phyloP scores from a whole-genome alignment of 2,797 vertebrate genomes.

The Ispidina picta region DNA sequence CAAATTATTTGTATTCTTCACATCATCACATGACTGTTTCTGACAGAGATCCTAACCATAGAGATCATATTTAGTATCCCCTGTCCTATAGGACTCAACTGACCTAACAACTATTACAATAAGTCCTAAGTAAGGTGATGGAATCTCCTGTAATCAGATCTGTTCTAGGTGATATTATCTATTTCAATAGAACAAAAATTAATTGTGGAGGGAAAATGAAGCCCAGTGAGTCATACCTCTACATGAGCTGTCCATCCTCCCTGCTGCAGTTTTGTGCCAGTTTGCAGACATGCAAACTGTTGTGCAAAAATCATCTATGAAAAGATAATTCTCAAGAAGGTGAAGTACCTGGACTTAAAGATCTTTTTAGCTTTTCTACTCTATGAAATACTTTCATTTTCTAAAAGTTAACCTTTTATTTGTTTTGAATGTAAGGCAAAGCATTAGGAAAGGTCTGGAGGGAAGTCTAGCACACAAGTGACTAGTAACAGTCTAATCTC shows the following conservation, averaged over 20 bases:
- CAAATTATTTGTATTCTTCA: neutral
- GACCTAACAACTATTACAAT: neutral
- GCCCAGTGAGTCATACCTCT: neutral
- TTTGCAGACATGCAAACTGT: neutral
- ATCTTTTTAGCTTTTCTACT: neutral
- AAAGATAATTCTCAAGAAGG: neutral
- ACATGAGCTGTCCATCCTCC: neutral
- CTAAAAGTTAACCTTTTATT: slow-evolving; percentile 25
- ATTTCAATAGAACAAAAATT: neutral
- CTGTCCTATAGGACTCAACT: neutral
- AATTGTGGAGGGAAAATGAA: neutral
- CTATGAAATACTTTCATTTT: neutral
- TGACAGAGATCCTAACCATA: neutral
- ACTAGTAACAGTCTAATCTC: slow-evolving; percentile 36
- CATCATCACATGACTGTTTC: neutral
- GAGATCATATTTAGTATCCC: neutral
- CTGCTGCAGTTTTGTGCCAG: neutral
- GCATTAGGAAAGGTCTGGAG: slow-evolving; percentile 41
- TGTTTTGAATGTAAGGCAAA: slow-evolving; percentile 49
- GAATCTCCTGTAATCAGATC: neutral
- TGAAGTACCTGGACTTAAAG: neutral
- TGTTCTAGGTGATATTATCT: neutral
- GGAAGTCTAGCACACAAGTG: slow-evolving; percentile 48
- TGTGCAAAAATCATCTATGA: neutral
- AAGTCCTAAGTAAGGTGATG: neutral